A percentile compares a stretch with the other conserved stretches of the same genome.
These are phyloP conservation scores for Drosophila arawakana DNA, from an alignment of 1,140 invertebrate genomes.

Conservation along the genomic window DNA sequence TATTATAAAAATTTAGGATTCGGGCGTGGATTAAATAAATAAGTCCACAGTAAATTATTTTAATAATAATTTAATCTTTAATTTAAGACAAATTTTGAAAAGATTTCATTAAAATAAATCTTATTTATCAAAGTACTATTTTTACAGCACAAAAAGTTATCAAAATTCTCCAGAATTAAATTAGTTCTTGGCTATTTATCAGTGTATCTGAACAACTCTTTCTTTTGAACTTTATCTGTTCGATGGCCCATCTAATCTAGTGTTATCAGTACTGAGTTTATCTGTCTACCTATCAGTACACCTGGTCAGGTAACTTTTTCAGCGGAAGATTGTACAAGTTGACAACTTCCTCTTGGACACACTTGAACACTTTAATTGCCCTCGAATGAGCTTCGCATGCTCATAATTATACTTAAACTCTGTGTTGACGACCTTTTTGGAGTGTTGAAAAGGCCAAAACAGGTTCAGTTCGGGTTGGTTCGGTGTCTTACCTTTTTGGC, in stretches of 20 bases:
- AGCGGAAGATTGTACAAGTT: constrained; percentile 54
- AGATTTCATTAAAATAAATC: too few species aligned
- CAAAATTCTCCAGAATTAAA: too few species aligned
- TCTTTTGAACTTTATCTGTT: constrained; percentile 48
- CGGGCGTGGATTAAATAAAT: too few species aligned
- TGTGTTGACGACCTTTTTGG: constrained; percentile 39
- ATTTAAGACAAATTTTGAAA: too few species aligned
- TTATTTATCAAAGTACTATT: too few species aligned
- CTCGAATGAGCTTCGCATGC: constrained; percentile 32
- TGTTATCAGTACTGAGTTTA: constrained; percentile 54
- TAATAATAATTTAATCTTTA: too few species aligned
- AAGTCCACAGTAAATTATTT: too few species aligned
- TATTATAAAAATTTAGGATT: too few species aligned
- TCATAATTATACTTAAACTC: constrained; percentile 51
- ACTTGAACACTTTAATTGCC: constrained; percentile 55
- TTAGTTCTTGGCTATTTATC: neutral
- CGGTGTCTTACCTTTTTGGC: constrained; percentile 19
- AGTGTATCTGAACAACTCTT: neutral
- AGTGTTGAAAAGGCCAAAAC: constrained; percentile 36
- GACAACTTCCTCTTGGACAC: constrained; percentile 70
- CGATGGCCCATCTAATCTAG: constrained; percentile 16
- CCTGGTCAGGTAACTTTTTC: constrained; percentile 1
- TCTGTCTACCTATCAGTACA: constrained; percentile 8
- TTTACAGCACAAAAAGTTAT: too few species aligned
- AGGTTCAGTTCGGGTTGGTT: constrained; percentile 54